A percentile compares a stretch with the other conserved stretches of the same genome.
Evolutionary conservation across 1,140 invertebrate species (phyloP).

Genomic region (Ceratitis capitata): DNA sequence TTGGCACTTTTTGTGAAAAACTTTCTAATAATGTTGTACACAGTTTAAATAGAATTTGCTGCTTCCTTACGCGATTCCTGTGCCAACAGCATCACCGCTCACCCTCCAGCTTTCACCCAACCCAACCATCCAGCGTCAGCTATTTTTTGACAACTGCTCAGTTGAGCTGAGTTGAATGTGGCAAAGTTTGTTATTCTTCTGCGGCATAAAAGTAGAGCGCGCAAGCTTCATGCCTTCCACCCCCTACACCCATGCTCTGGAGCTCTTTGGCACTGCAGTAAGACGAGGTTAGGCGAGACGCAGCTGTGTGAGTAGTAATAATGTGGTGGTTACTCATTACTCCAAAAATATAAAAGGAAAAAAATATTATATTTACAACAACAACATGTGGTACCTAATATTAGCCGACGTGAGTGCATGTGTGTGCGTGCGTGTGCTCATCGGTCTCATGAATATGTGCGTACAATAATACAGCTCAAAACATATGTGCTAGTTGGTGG

Average conservation of each 20-base stretch:
- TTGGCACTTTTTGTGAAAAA: conserved; percentile 56
- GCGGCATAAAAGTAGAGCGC: conserved; percentile 22
- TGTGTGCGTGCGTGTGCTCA: neutral
- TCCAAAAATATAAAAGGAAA: conserved; percentile 56
- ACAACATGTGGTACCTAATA: neutral
- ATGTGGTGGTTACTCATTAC: conserved; percentile 59
- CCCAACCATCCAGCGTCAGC: neutral
- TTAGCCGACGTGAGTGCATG: neutral
- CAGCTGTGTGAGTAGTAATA: neutral
- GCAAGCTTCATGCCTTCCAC: too few relatives aligned
- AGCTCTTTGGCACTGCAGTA: neutral
- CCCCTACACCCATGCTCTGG: too few relatives aligned
- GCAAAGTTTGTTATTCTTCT: conserved; percentile 9
- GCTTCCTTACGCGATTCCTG: conserved; percentile 42
- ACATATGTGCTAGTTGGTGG: neutral
- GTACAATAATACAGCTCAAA: neutral
- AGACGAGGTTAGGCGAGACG: neutral
- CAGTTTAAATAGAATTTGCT: conserved; percentile 65
- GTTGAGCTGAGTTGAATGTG: neutral
- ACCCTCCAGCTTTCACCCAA: neutral
- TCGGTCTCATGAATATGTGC: neutral
- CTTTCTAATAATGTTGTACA: conserved; percentile 65
- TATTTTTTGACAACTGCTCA: neutral
- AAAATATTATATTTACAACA: conserved; percentile 44
- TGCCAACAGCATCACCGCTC: too few relatives aligned